Conservation (phyloP, 1,140 invertebrate species). For the Pseudomyrmex cubaensis region DNA sequence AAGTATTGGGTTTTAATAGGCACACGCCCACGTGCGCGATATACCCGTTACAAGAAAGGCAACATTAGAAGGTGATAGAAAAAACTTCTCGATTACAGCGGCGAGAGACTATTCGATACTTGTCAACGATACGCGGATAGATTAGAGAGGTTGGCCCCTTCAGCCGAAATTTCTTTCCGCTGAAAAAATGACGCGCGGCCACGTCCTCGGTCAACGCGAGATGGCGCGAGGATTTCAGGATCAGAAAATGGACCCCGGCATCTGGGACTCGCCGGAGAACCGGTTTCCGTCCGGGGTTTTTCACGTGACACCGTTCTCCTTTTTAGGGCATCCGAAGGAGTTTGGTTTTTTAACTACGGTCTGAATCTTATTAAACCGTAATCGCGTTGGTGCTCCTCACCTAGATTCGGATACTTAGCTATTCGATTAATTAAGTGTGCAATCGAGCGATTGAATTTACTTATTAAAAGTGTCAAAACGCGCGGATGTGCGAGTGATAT, state of each 20-base stretch:
- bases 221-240: slow-evolving; percentile 69
- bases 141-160: slow-evolving; percentile 2
- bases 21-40: slow-evolving; percentile 10
- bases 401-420: background rate
- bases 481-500: too few relatives aligned
- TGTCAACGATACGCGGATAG: slow-evolving; percentile 22
- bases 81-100: slow-evolving; percentile 54
- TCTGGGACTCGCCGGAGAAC: slow-evolving; percentile 64
- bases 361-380: slow-evolving; percentile 42
- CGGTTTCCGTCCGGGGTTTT: slow-evolving; percentile 61
- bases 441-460: too few relatives aligned
- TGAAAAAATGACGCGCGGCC: background rate
- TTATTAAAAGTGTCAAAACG: too few relatives aligned
- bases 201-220: slow-evolving; percentile 37
- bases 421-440: background rate
- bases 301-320: slow-evolving; percentile 69
- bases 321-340: slow-evolving; percentile 62
- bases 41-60: background rate
- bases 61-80: slow-evolving; percentile 13
- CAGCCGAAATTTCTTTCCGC: slow-evolving; percentile 55
- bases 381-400: background rate
- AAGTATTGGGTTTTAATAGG: background rate
- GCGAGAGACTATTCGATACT: slow-evolving; percentile 45
- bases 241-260: slow-evolving; percentile 61
- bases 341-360: slow-evolving; percentile 28